These are phyloP conservation scores for Anarhynchus alexandrinus DNA, from an alignment of 2,113 vertebrate species.

Conservation along the genomic window DNA sequence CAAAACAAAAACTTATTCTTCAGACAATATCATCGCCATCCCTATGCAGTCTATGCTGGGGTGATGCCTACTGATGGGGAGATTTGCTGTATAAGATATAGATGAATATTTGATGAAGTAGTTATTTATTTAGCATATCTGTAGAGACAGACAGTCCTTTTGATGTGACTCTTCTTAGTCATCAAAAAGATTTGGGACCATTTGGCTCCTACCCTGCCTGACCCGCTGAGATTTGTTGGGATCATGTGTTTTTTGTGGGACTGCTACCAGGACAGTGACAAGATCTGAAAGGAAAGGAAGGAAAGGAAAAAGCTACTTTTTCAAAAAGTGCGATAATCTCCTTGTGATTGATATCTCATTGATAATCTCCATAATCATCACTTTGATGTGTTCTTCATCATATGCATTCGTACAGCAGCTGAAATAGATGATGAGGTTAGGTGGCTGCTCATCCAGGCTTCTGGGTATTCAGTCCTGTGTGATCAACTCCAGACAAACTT, in stretches of 20 bases:
- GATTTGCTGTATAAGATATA: neutral
- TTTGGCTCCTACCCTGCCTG: neutral
- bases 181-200: neutral
- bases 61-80: neutral
- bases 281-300: neutral
- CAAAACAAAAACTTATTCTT: neutral
- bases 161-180: neutral
- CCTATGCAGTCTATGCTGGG: neutral
- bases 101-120: conserved; percentile 39
- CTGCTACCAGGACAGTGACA: neutral
- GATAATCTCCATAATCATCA: too few species aligned
- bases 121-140: conserved; percentile 7
- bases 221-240: neutral
- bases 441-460: neutral
- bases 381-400: neutral
- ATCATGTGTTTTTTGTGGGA: neutral
- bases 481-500: neutral
- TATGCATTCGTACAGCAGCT: neutral
- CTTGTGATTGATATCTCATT: too few species aligned
- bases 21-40: neutral
- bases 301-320: neutral
- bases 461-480: neutral
- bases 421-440: neutral
- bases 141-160: neutral
- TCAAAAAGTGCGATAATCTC: neutral